Percentiles rank a stretch among this genome's conserved stretches.
Evolutionary conservation across 2,797 vertebrate genomes (phyloP).

Genomic region (Pseudochaenichthys georgianus): DNA sequence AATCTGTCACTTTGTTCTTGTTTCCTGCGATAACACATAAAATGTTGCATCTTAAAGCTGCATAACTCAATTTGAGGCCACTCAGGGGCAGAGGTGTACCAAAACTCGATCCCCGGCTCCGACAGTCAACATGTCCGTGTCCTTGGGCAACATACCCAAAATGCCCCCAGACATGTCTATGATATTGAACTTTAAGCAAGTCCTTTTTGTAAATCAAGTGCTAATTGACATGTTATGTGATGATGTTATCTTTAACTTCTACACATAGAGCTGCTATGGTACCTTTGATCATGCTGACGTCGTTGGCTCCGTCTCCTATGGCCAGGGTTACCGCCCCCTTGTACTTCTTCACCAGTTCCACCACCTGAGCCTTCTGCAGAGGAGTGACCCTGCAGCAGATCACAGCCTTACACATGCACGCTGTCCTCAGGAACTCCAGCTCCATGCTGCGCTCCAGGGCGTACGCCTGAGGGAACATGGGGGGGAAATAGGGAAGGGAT

Average conservation of each 20-base stretch:
- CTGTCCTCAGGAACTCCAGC: constrained; percentile 88
- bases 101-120: not conserved
- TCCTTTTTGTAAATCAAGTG: too few relatives aligned
- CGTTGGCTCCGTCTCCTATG: constrained; percentile 94
- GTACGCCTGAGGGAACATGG: constrained; percentile 81
- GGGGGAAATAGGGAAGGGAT: too few relatives aligned
- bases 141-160: too few relatives aligned
- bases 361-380: constrained; percentile 97
- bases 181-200: too few relatives aligned
- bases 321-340: constrained; percentile 92
- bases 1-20: not conserved
- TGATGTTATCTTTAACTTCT: not conserved
- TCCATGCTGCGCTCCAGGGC: constrained; percentile 88
- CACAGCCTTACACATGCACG: constrained; percentile 92
- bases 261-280: constrained; percentile 15
- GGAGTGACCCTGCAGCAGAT: constrained; percentile 97
- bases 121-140: too few relatives aligned
- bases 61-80: not conserved
- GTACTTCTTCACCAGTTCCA: constrained; percentile 94
- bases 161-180: too few relatives aligned
- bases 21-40: not conserved
- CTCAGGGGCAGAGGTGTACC: constrained; percentile 2
- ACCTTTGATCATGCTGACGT: constrained; percentile 98
- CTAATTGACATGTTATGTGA: too few relatives aligned
- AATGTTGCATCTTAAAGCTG: not conserved